These are phyloP conservation scores for Apotomis betuletana DNA, from an alignment of 2,888 invertebrate species.

Conservation along the genomic window DNA sequence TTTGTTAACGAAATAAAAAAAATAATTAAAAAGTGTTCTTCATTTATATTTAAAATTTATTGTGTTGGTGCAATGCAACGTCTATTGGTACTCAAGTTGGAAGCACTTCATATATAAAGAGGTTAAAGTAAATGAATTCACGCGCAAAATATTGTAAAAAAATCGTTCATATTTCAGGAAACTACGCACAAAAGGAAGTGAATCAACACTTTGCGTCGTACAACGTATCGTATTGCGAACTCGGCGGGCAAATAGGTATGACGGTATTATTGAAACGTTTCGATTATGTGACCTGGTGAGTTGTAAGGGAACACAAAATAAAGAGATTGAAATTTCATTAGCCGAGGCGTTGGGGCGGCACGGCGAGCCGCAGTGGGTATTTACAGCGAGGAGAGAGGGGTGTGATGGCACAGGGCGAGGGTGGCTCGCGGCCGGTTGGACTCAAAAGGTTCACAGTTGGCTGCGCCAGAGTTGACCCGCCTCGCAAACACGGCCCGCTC, in stretches of 20 bases:
- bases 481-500: constrained; percentile 74
- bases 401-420: constrained; percentile 48
- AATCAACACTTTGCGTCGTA: not conserved
- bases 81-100: too few relatives aligned
- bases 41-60: too few relatives aligned
- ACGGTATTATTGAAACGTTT: constrained; percentile 47
- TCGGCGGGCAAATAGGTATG: constrained; percentile 13
- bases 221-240: constrained; percentile 4
- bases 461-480: constrained; percentile 82
- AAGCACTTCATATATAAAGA: too few relatives aligned
- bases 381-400: constrained; percentile 53
- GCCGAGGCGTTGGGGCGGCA: constrained; percentile 80
- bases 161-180: not conserved
- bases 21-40: too few relatives aligned
- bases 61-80: too few relatives aligned
- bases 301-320: constrained; percentile 63
- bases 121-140: too few relatives aligned
- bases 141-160: too few relatives aligned
- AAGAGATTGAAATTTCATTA: constrained; percentile 81
- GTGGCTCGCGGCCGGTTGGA: constrained; percentile 71
- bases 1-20: too few relatives aligned
- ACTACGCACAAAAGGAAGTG: not conserved
- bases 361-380: constrained; percentile 71
- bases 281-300: constrained; percentile 52
- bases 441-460: constrained; percentile 82